Evolutionary conservation across 2,797 vertebrate genomes (phyloP).

Genomic region (Neomorphus geoffroyi): DNA sequence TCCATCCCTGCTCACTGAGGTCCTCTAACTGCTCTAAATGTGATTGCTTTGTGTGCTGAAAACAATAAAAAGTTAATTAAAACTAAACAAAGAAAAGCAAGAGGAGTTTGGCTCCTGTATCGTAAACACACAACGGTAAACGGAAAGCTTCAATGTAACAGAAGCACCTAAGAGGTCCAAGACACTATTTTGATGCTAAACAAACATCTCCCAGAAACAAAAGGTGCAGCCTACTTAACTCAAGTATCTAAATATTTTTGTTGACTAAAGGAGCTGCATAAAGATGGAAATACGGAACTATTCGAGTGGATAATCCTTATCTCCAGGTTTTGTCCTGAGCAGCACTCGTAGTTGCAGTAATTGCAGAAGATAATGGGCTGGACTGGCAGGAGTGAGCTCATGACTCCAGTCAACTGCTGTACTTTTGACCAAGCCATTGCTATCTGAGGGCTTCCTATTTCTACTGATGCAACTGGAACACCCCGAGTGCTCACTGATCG

Average conservation of each 20-base stretch:
- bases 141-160: neutral
- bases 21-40: neutral
- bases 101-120: neutral
- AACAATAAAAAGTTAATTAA: conserved; percentile 28
- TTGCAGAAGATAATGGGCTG: neutral
- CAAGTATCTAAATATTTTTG: neutral
- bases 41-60: neutral
- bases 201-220: neutral
- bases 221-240: neutral
- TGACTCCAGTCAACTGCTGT: neutral
- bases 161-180: neutral
- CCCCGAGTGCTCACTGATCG: accelerated
- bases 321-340: neutral
- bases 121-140: neutral
- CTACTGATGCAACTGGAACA: neutral
- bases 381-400: neutral
- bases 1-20: neutral
- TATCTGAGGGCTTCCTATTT: neutral
- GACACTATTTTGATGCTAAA: neutral
- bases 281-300: neutral
- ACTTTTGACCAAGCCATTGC: neutral
- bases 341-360: neutral
- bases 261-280: neutral
- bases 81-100: neutral
- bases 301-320: neutral